Evolutionary conservation across 2,113 vertebrate genomes (phyloP).

Genomic region (Deroptyus accipitrinus): DNA sequence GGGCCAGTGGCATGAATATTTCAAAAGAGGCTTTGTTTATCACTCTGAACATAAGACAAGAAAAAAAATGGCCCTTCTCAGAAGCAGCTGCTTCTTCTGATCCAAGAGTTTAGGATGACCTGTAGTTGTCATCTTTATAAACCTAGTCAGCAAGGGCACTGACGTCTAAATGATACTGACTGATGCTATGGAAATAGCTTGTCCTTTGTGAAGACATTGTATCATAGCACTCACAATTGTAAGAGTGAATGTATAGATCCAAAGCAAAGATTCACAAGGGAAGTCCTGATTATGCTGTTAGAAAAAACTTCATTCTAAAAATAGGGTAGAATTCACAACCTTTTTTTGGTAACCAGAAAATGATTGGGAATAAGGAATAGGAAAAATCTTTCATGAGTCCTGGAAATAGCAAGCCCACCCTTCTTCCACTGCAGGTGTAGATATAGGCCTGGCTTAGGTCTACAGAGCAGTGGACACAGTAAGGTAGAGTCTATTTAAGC

Average conservation of each 20-base stretch:
- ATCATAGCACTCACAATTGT: not conserved
- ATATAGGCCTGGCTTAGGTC: not conserved
- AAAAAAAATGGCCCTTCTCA: not conserved
- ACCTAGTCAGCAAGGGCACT: slow-evolving; percentile 14
- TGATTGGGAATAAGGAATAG: not conserved
- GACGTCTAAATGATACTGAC: not conserved
- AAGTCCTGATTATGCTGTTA: not conserved
- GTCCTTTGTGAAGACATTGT: slow-evolving; percentile 17
- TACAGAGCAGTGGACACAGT: not conserved
- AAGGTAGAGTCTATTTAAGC: not conserved
- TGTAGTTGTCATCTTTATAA: slow-evolving; percentile 24
- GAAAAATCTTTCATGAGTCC: not conserved
- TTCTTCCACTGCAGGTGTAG: not conserved
- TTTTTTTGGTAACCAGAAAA: not conserved
- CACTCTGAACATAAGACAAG: not conserved
- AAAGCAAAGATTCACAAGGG: not conserved
- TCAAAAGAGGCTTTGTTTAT: not conserved
- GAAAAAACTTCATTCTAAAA: not conserved
- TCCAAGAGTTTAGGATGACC: not conserved
- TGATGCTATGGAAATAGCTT: not conserved
- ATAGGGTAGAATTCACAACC: not conserved
- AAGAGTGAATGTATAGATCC: not conserved
- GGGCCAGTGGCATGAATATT: slow-evolving; percentile 27
- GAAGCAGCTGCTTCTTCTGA: not conserved
- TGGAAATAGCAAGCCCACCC: not conserved